Conservation (phyloP, 2,797 vertebrate genomes). For the Hyperoplus lanceolatus region DNA sequence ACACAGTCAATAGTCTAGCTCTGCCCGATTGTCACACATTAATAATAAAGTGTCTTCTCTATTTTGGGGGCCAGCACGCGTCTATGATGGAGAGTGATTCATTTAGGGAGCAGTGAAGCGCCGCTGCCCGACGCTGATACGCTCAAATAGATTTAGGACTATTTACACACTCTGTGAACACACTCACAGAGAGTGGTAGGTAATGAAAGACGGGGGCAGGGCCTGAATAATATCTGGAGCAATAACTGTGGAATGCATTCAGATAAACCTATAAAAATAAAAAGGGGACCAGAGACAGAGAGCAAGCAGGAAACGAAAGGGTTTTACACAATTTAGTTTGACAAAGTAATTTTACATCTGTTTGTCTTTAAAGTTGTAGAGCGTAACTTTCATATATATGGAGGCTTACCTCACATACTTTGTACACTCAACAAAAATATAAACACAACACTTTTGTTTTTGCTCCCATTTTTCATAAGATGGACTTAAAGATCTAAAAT, state of each 20-base stretch:
- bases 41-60: slow-evolving; percentile 68
- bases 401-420: too few relatives aligned
- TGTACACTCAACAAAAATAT: too few relatives aligned
- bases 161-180: slow-evolving; percentile 35
- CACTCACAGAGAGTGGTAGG: background rate
- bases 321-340: too few relatives aligned
- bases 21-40: slow-evolving; percentile 52
- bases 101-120: slow-evolving; percentile 27
- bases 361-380: background rate
- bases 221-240: slow-evolving; percentile 7
- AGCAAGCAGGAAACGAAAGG: background rate
- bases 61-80: slow-evolving; percentile 45
- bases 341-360: background rate
- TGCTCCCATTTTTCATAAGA: too few relatives aligned
- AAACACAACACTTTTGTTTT: too few relatives aligned
- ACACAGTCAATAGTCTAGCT: slow-evolving; percentile 49
- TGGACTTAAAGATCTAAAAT: too few relatives aligned
- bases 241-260: background rate
- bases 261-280: slow-evolving; percentile 8
- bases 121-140: slow-evolving; percentile 9
- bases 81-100: slow-evolving; percentile 55
- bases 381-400: too few relatives aligned
- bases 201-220: slow-evolving; percentile 9
- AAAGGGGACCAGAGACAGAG: background rate
- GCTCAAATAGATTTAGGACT: slow-evolving; percentile 20